Percentiles rank a stretch among this genome's conserved stretches.
Evolutionary conservation across 1,140 invertebrate genomes (phyloP).

Genomic region (Euschistus heros): DNA sequence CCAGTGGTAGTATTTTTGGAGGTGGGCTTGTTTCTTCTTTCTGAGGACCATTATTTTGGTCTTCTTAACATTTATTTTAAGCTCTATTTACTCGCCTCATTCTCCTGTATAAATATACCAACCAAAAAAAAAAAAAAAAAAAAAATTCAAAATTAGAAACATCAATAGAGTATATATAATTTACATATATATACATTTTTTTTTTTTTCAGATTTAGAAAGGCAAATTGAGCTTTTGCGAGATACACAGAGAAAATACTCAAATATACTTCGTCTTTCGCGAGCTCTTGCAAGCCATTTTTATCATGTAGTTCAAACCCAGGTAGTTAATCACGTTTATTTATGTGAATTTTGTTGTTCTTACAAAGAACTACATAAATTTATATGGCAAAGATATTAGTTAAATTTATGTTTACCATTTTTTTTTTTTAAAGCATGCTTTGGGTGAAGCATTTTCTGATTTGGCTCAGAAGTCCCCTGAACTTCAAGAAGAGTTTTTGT

Average conservation of each 20-base stretch:
- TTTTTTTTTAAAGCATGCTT: conserved; percentile 45
- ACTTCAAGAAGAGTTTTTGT: conserved; percentile 86
- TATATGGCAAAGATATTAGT: too few relatives aligned
- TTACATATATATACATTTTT: too few relatives aligned
- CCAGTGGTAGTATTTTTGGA: too few relatives aligned
- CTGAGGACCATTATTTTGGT: too few relatives aligned
- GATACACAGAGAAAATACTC: conserved; percentile 92
- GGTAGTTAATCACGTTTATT: conserved; percentile 33
- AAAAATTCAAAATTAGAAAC: too few relatives aligned
- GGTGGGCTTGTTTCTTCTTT: too few relatives aligned
- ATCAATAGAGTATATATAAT: too few relatives aligned
- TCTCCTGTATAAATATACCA: too few relatives aligned
- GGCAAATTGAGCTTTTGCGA: conserved; percentile 79
- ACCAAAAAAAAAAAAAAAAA: too few relatives aligned
- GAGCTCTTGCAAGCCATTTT: conserved; percentile 76
- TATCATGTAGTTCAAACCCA: conserved; percentile 80
- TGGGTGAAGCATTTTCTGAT: conserved; percentile 89
- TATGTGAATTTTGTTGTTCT: conserved; percentile 22
- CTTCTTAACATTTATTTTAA: too few relatives aligned
- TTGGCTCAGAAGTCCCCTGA: conserved; percentile 89
- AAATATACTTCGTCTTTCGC: conserved; percentile 74
- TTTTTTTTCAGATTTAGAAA: conserved; percentile 67
- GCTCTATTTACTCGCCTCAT: too few relatives aligned
- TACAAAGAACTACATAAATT: too few relatives aligned
- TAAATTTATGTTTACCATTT: not conserved